Base-by-base conservation (phyloP, 2,888 invertebrate species). In the Melanotus villosus region DNA sequence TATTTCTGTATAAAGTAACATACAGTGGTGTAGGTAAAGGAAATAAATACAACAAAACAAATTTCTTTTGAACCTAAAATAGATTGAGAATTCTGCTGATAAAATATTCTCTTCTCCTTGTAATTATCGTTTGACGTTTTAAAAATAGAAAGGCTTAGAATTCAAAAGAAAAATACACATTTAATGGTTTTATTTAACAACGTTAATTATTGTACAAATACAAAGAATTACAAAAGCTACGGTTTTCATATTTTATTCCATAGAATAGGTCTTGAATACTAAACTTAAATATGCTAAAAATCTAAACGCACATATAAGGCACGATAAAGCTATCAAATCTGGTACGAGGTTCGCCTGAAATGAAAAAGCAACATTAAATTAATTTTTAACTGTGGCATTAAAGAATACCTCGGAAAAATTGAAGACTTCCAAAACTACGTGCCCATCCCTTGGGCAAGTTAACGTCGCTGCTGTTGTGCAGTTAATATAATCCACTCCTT, bases 381-480 rank as follows among this genome's bases (percentile, higher is more conserved):
- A n/a, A n/a, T n/a, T n/a, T n/a, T n/a, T n/a, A n/a, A n/a, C n/a
- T n/a, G n/a, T n/a, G n/a, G n/a, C n/a, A n/a, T n/a, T n/a, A n/a
- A n/a, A n/a, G n/a, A 12, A 59, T 83, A 93, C 93, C 88, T 91
- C 89, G 16, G 89, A 87, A 80, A 96, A 96, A 82, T 93, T 93
- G 26, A 93, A 89, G 0, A 92, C 92, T 79, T 93, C 91, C 65
- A 96, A 85, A 58, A 96, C 91, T 52, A 93, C 90, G 68, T 90
- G 89, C 0, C 96, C 96, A 21, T 90, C 91, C 34, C 89, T 90
- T 0, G 93, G 93, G 78, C 96, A 95, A 1, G 93, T 92, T 57
- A 90, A 88, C 85, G 93, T 93, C 74, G 89, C 89, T 23, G 89
- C 85, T 5, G 12, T 26, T 0, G 91, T 91, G 9, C 95, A 96